A percentile compares a stretch with the other conserved stretches of the same genome.
Conservation (phyloP, 2,888 invertebrate genomes). For the Slavum lentiscoides region DNA sequence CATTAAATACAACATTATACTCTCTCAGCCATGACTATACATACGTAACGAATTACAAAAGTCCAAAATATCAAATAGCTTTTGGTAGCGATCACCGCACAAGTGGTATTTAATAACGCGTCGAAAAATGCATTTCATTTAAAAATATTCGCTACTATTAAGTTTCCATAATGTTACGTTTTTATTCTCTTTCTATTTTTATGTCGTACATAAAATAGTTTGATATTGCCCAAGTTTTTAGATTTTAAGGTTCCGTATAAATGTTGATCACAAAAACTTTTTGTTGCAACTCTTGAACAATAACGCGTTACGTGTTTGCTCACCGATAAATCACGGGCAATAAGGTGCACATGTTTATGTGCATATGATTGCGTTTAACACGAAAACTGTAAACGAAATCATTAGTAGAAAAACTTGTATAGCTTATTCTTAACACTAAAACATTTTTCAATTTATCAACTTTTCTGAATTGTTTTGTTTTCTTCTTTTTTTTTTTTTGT, state of each 20-base stretch:
- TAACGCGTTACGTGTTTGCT: neutral
- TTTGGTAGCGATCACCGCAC: neutral
- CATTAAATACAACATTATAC: neutral
- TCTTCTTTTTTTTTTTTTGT: neutral
- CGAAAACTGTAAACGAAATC: slow-evolving; percentile 19
- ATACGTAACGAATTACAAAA: slow-evolving; percentile 4
- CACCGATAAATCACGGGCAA: slow-evolving; percentile 26
- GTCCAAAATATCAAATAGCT: neutral
- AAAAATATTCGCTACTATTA: slow-evolving; percentile 19
- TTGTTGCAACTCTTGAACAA: slow-evolving; percentile 14
- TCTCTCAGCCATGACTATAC: neutral
- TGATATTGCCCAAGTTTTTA: slow-evolving; percentile 36
- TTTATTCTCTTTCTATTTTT: slow-evolving; percentile 7
- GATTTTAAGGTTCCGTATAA: slow-evolving; percentile 26
- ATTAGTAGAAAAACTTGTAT: slow-evolving; percentile 32
- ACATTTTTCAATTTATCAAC: slow-evolving; percentile 1
- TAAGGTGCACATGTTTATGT: slow-evolving; percentile 35
- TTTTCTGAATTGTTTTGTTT: neutral
- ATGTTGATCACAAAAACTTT: slow-evolving; percentile 40
- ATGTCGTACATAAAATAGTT: neutral
- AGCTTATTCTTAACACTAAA: neutral
- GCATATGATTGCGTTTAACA: slow-evolving; percentile 35
- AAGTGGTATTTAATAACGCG: neutral
- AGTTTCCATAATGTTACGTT: neutral
- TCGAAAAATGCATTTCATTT: slow-evolving; percentile 20